Evolutionary conservation across 1,140 invertebrate species (phyloP), one percentile per base, ranked within the genome.

Genomic region (Tetranychus urticae): DNA sequence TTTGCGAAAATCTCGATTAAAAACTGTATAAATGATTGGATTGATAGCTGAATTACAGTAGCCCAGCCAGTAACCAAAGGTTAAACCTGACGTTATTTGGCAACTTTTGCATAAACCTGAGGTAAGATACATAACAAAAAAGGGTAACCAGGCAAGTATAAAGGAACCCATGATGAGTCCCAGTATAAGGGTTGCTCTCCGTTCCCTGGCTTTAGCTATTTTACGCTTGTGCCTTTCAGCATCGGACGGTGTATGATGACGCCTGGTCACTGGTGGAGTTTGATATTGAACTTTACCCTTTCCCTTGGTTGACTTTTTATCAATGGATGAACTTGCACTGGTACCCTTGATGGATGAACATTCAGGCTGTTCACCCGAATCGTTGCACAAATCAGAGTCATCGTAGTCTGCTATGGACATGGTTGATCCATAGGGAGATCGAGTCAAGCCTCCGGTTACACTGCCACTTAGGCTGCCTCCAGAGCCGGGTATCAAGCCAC

Each of bases 131-230:
- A 92, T 78, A 69, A 92, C 84, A 79, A 98, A 98, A 74, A 98
- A 98, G 0, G 94, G 96, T 66, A 97, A 76, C 94, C 94, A 99
- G 69, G 91, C 97, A 46, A 90, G 81, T 67, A 97, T 97, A 73
- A 99, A 99, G 62, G 90, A 90, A 60, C 90, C 91, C 87, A 98
- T 96, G 64, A 99, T 97, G 7, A 99, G 79, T 45, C 93, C 94
- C 56, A 99, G 75, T 63, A 97, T 93, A 4, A 98, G 76, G 0
- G 94, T 98, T 0, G 94, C 94, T 58, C 94, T 77, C 68, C 97
- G 87, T 75, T 99, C 94, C 69, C 96, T 90, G 64, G 96, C 94
- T 62, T 93, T 80, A 0, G 93, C 91, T 65, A 97, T 79, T 66
- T 91, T 79, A 62, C 88, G 78, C 73, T 93, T 93, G 70, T 96